phyloP scores from a whole-genome alignment of 53 echinoderm and acorn worm genomes.

The Astropecten irregularis region DNA sequence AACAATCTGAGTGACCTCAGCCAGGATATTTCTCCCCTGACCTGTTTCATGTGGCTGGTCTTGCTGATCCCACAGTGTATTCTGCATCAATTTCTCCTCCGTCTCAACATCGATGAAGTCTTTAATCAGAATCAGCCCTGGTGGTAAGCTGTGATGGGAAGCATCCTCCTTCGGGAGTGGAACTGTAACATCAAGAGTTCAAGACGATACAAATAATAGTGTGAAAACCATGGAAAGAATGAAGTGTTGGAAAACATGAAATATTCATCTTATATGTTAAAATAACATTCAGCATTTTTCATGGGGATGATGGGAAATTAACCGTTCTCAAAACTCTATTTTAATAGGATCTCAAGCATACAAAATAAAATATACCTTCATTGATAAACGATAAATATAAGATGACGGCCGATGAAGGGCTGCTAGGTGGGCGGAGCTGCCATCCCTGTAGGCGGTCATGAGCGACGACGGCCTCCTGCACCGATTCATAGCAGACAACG shows the following conservation, averaged over 20 bases:
- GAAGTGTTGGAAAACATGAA: too few species aligned
- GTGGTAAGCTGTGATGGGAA: conserved; percentile 29
- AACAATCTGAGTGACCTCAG: too few species aligned
- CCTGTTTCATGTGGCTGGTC: neutral
- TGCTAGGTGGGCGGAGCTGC: conserved; percentile 35
- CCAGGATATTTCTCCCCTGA: neutral
- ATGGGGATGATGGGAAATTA: too few species aligned
- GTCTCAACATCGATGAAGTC: conserved; percentile 75
- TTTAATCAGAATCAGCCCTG: conserved; percentile 72
- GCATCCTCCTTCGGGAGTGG: conserved; percentile 20
- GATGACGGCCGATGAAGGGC: conserved; percentile 51
- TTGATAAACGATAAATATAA: conserved; percentile 83
- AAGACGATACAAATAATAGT: neutral
- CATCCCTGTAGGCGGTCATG: conserved; percentile 72
- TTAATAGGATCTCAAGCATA: too few species aligned
- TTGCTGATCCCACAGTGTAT: conserved; percentile 62
- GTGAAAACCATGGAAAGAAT: too few species aligned
- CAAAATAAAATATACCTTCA: conserved; percentile 64
- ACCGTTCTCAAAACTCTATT: too few species aligned
- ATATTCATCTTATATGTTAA: too few species aligned
- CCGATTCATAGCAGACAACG: conserved; percentile 70
- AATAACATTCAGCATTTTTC: too few species aligned
- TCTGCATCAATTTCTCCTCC: conserved; percentile 61
- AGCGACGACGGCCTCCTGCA: conserved; percentile 57
- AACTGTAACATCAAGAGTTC: neutral